These are phyloP conservation scores for Cebidichthys violaceus DNA, from an alignment of 2,113 vertebrate genomes.

Conservation along the genomic window DNA sequence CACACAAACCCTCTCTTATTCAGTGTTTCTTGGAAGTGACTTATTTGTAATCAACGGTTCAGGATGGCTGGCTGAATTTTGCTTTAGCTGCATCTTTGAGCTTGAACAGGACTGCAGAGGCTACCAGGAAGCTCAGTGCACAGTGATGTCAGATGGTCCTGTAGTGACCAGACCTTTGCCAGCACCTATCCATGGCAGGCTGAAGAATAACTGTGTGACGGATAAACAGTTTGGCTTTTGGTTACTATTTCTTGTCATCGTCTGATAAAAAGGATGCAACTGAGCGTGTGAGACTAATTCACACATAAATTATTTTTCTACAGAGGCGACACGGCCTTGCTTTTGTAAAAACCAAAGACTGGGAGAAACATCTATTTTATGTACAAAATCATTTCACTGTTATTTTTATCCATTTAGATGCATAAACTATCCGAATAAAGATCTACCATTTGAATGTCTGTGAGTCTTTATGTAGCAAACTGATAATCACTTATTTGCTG, in stretches of 20 bases:
- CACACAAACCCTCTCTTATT: neutral
- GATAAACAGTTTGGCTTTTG: neutral
- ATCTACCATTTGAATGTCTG: constrained; percentile 37
- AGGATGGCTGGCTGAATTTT: constrained; percentile 1
- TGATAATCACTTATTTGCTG: neutral
- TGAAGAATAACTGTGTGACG: neutral
- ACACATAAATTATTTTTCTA: constrained; percentile 80
- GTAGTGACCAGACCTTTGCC: neutral
- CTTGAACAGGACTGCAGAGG: neutral
- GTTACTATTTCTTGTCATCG: constrained; percentile 8
- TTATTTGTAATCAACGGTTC: constrained; percentile 24
- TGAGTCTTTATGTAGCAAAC: neutral
- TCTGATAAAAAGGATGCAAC: constrained; percentile 28
- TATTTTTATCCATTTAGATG: constrained; percentile 58
- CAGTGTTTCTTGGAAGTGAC: constrained; percentile 18
- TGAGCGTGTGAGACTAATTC: constrained; percentile 50
- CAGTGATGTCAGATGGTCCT: neutral
- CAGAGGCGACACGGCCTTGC: constrained; percentile 35
- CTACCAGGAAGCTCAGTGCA: neutral
- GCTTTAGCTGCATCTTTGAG: constrained; percentile 2
- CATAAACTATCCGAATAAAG: constrained; percentile 72
- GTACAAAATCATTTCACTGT: constrained; percentile 59
- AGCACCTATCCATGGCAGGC: neutral
- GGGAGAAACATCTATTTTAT: constrained; percentile 78
- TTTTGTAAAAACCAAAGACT: constrained; percentile 80